A percentile compares a stretch with the other conserved stretches of the same genome.
Conservation (phyloP, 2,113 vertebrate genomes). For the Notarius quadriscutis region DNA sequence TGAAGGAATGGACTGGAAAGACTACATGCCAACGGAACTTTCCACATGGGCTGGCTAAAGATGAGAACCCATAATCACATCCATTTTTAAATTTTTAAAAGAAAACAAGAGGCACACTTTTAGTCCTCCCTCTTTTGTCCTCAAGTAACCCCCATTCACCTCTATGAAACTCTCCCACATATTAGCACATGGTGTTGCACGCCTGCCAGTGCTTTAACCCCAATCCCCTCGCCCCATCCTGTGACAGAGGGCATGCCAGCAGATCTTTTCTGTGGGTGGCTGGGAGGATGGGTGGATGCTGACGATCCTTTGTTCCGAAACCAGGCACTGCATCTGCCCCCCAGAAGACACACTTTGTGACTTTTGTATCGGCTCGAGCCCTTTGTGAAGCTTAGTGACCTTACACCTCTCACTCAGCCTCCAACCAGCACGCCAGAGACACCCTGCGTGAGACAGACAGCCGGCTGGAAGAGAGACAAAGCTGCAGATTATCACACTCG, state of each 20-base stretch:
- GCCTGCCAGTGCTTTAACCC: constrained; percentile 47
- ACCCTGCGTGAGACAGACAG: constrained; percentile 50
- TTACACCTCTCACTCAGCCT: constrained; percentile 63
- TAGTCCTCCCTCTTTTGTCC: constrained; percentile 35
- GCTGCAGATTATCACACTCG: constrained; percentile 44
- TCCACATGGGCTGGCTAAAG: not conserved
- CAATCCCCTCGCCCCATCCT: not conserved
- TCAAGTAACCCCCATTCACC: not conserved
- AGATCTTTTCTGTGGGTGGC: constrained; percentile 33
- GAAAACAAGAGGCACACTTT: constrained; percentile 54
- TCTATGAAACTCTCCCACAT: constrained; percentile 29
- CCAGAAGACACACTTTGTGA: constrained; percentile 63
- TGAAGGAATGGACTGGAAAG: not conserved
- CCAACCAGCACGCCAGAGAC: constrained; percentile 54
- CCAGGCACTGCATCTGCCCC: constrained; percentile 53
- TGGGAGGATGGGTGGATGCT: constrained; percentile 56
- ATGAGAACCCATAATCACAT: not conserved
- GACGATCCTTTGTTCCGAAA: constrained; percentile 67
- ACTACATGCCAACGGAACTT: not conserved
- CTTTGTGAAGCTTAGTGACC: constrained; percentile 70
- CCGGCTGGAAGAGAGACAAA: constrained; percentile 46
- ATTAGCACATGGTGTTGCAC: constrained; percentile 32
- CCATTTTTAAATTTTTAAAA: constrained; percentile 24
- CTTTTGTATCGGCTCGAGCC: constrained; percentile 60
- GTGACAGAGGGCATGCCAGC: constrained; percentile 51